Percentiles rank a stretch among this genome's conserved stretches.
Evolutionary conservation across 1,140 invertebrate genomes (phyloP).

Genomic region (Lepeophtheirus salmonis): DNA sequence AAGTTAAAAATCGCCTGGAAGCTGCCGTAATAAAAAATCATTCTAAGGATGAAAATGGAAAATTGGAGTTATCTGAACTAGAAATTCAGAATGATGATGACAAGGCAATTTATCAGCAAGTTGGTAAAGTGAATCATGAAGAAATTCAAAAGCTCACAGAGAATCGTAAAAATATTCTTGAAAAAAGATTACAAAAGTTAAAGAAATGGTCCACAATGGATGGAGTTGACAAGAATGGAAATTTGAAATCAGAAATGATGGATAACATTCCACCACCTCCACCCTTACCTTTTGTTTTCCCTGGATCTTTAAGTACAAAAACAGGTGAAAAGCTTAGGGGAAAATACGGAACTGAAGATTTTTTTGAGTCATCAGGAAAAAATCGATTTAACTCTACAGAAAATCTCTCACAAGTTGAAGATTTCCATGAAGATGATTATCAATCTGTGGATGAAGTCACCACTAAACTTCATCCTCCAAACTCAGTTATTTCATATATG

Average conservation of each 20-base stretch:
- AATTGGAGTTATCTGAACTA: not conserved
- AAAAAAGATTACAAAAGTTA: conserved; percentile 9
- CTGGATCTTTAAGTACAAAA: not conserved
- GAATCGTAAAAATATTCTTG: conserved; percentile 17
- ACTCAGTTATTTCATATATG: conserved; percentile 49
- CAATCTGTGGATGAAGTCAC: conserved; percentile 33
- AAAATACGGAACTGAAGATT: not conserved
- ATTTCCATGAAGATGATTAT: conserved; percentile 23
- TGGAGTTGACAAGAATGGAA: not conserved
- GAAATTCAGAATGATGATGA: not conserved
- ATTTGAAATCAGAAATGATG: too few species aligned
- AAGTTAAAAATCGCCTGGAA: conserved; percentile 74
- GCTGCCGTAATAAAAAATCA: conserved; percentile 32
- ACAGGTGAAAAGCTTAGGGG: not conserved
- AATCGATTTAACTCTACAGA: too few species aligned
- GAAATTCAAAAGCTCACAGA: conserved; percentile 39
- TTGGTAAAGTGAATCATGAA: not conserved
- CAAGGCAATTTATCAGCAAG: not conserved
- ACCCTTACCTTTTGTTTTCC: not conserved
- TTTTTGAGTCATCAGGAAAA: not conserved
- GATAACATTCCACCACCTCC: not conserved
- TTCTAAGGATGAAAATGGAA: not conserved
- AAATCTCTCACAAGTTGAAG: too few species aligned
- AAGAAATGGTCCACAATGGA: not conserved
- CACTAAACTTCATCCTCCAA: conserved; percentile 41